Percentiles rank a stretch among this genome's conserved stretches.
Conservation (phyloP, 2,113 vertebrate genomes). For the Lampris megalopsis region DNA sequence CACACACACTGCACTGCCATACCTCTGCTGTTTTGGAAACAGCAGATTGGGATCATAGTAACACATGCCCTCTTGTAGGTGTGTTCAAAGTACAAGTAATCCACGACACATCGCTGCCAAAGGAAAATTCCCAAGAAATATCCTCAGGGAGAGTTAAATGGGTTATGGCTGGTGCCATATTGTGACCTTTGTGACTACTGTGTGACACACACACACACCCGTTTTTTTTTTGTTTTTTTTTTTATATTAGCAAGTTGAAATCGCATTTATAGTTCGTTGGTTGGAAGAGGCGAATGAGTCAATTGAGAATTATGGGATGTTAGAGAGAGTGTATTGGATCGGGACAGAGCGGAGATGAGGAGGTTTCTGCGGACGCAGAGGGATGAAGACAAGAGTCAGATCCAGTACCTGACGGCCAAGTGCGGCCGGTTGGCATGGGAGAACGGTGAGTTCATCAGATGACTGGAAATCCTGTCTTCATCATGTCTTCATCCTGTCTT, state of each 20-base stretch:
- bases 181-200: constrained; percentile 11
- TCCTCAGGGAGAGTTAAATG: not conserved
- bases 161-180: constrained; percentile 7
- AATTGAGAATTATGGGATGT: constrained; percentile 40
- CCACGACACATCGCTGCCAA: not conserved
- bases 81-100: constrained; percentile 1
- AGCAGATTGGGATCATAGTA: constrained; percentile 46
- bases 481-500: not conserved
- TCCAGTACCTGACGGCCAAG: constrained; percentile 82
- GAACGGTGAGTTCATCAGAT: constrained; percentile 68
- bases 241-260: too few species aligned
- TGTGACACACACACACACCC: constrained; percentile 3
- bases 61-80: constrained; percentile 33
- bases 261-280: too few species aligned
- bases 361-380: constrained; percentile 75
- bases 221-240: too few species aligned
- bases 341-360: constrained; percentile 67
- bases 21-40: constrained; percentile 46
- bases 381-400: constrained; percentile 80
- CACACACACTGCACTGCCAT: not conserved
- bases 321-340: not conserved
- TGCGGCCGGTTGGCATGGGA: constrained; percentile 78
- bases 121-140: not conserved
- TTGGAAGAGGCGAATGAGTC: too few species aligned
- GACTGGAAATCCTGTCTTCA: not conserved